These are phyloP conservation scores for Stenichneumon culpator DNA, from an alignment of 2,888 invertebrate genomes.

Conservation along the genomic window DNA sequence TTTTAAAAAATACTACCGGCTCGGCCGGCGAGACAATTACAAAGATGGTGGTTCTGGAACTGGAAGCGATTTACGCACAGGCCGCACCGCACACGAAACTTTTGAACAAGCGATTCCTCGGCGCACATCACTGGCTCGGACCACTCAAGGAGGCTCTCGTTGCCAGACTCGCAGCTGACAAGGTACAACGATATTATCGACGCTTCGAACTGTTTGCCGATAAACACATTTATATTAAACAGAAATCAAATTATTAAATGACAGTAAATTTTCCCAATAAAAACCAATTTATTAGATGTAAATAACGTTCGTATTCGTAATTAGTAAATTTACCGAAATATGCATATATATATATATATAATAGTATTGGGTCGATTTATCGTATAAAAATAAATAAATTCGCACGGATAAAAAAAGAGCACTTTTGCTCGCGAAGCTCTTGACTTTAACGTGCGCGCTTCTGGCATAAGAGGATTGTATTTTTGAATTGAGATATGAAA, in stretches of 20 bases:
- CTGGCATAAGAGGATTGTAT: background rate
- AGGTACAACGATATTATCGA: slow-evolving; percentile 88
- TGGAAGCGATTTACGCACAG: slow-evolving; percentile 93
- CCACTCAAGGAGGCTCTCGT: slow-evolving; percentile 88
- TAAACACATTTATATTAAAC: too few species aligned
- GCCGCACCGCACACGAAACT: slow-evolving; percentile 94
- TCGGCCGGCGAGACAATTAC: slow-evolving; percentile 54
- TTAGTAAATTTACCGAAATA: too few species aligned
- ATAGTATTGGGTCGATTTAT: background rate
- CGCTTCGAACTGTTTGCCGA: background rate
- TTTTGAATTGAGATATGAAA: slow-evolving; percentile 5
- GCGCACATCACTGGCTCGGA: slow-evolving; percentile 96
- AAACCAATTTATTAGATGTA: too few species aligned
- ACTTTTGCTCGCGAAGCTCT: background rate
- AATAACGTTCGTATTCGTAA: too few species aligned
- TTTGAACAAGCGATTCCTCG: slow-evolving; percentile 95
- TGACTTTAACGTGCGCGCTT: background rate
- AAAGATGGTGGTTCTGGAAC: slow-evolving; percentile 90
- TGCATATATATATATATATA: background rate
- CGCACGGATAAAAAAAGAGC: background rate
- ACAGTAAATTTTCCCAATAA: too few species aligned
- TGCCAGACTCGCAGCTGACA: slow-evolving; percentile 88
- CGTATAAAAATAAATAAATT: background rate
- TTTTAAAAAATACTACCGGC: slow-evolving; percentile 43
- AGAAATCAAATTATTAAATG: too few species aligned